Base-by-base conservation (phyloP, 1,140 invertebrate genomes). In the Campoletis sonorensis region DNA sequence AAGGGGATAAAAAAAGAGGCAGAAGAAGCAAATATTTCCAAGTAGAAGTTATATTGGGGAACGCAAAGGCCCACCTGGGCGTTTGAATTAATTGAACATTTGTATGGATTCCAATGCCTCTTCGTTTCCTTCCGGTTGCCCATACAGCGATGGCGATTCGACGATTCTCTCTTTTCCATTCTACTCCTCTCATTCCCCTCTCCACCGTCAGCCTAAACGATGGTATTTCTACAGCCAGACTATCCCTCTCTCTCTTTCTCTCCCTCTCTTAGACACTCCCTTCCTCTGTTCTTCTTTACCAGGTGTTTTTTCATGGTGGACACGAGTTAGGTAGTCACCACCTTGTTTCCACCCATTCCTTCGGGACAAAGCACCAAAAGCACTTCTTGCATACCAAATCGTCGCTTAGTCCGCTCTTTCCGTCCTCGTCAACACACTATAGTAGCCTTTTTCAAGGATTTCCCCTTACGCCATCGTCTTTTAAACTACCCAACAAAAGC, bases 101-200 rank as follows among this genome's bases (percentile, higher is more conserved):
- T 85, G 87, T 87, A 89, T 88, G 86, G 80, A 82, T 80, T 84
- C 81, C 84, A 83, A 81, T 83, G 80, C 75, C 78, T 81, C 81
- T 79, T 71, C 27, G 83, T 87, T 64, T 85, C 82, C 81, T 87
- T 88, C 87, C 87, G 86, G 84, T 84, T 81, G 77, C 16, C 73
- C 54, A 23, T 72, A 61, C 37, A 77, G 23, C 72, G 72, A 75
- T 76, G 72, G 76, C 67, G 75, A 76, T 81, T 76, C 72, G 61
- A 71, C 77, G 33, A 71, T 77, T 71, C 27, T 51, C 51, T 54
- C 16, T n/a, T 16, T 54, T 54, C 18, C 16, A n/a, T 27, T 61
- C 68, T 23, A 10, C 30, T 40, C 21, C 58, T 5, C 37, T 51
- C 40, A 30, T n/a, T n/a, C 7, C 73, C 37, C 68, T 33, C 77